A percentile compares a stretch with the other conserved stretches of the same genome.
phyloP scores from a whole-genome alignment of 2,888 invertebrate genomes.

The Eupithecia subfuscata region DNA sequence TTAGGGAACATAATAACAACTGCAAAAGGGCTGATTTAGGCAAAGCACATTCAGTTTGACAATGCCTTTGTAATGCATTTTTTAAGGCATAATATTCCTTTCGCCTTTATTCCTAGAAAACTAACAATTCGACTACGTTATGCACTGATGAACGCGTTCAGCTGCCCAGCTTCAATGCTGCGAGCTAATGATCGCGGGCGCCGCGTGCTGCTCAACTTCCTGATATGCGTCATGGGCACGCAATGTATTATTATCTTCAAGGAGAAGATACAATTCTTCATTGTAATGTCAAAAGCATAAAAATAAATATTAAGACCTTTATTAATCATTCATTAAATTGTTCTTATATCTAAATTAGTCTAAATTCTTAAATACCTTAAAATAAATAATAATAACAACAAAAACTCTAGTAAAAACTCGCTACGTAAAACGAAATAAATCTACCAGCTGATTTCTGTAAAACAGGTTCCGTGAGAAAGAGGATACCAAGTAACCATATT shows the following conservation, averaged over 20 bases:
- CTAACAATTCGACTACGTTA: not conserved
- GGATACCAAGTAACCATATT: not conserved
- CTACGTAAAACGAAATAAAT: not conserved
- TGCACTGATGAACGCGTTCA: not conserved
- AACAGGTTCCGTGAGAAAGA: not conserved
- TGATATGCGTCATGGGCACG: not conserved
- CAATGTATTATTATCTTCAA: not conserved
- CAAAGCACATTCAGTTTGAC: not conserved
- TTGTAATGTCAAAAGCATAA: not conserved
- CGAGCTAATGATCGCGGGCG: not conserved
- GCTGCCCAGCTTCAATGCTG: not conserved
- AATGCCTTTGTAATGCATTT: not conserved
- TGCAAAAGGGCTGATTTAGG: slow-evolving; percentile 1
- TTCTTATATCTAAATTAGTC: not conserved
- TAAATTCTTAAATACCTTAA: slow-evolving; percentile 6
- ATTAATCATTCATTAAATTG: not conserved
- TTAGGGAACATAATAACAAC: not conserved
- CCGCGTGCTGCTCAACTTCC: not conserved
- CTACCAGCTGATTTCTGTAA: not conserved
- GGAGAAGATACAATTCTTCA: not conserved
- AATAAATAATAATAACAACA: not conserved
- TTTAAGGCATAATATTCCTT: not conserved
- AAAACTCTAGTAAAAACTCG: not conserved
- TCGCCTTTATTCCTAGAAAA: not conserved
- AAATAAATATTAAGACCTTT: not conserved